These are phyloP conservation scores for Acanthis flammea DNA, from an alignment of 2,797 vertebrate species.

Conservation along the genomic window DNA sequence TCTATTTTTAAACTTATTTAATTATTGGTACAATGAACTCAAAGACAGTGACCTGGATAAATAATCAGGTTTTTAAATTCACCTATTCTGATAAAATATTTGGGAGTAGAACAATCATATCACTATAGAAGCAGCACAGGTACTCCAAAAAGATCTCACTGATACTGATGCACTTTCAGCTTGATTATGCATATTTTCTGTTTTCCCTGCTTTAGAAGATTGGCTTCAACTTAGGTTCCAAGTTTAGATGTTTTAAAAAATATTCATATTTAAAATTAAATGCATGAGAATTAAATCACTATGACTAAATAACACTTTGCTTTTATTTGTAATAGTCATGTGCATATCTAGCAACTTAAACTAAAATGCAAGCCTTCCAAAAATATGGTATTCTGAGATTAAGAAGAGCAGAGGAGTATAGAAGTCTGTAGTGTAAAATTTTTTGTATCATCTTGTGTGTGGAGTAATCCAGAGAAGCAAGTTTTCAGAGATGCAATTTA, in stretches of 20 bases:
- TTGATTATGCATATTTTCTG: neutral
- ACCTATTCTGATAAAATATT: neutral
- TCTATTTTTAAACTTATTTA: neutral
- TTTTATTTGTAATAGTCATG: neutral
- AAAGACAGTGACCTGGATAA: neutral
- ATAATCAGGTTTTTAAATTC: neutral
- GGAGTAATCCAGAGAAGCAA: neutral
- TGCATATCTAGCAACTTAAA: neutral
- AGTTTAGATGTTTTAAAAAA: neutral
- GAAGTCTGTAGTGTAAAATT: neutral
- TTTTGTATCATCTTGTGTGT: neutral
- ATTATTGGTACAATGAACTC: neutral
- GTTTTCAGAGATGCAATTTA: neutral
- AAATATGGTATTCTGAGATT: neutral
- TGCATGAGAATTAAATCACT: neutral
- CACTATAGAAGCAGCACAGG: neutral
- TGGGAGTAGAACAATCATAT: neutral
- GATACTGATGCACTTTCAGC: neutral
- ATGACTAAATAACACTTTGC: neutral
- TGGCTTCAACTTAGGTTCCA: neutral
- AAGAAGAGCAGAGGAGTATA: neutral
- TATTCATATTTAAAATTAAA: neutral
- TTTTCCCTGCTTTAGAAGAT: neutral
- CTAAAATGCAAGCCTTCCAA: neutral
- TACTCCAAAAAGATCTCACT: neutral